These are phyloP conservation scores for Eupithecia exiguata DNA, from an alignment of 2,888 invertebrate genomes.

Conservation along the genomic window DNA sequence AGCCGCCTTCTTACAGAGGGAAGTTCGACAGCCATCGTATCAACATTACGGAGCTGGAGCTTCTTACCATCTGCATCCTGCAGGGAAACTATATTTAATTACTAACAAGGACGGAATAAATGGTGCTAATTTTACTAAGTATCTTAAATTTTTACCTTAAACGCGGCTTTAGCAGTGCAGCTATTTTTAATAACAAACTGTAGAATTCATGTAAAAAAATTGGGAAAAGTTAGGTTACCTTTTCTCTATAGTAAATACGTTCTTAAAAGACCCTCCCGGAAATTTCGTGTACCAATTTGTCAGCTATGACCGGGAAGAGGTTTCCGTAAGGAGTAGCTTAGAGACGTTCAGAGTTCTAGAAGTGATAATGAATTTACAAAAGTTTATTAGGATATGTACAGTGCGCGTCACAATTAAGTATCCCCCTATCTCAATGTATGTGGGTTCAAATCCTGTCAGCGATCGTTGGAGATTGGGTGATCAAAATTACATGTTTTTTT, in stretches of 20 bases:
- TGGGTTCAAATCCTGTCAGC: no score
- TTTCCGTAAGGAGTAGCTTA: background rate
- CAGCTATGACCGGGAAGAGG: no score
- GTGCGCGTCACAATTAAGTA: no score
- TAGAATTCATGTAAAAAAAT: background rate
- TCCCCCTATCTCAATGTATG: no score
- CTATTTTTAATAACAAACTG: no score
- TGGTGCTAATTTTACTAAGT: background rate
- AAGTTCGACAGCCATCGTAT: slow-evolving; percentile 37
- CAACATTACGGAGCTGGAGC: slow-evolving; percentile 33
- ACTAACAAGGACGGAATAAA: background rate
- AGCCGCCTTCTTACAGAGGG: slow-evolving; percentile 35
- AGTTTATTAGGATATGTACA: background rate
- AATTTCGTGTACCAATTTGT: no score
- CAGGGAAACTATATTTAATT: background rate
- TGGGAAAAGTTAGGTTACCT: no score
- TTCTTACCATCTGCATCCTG: slow-evolving; percentile 32
- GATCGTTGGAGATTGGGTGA: no score
- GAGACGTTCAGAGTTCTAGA: background rate
- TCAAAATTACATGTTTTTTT: no score
- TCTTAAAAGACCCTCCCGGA: no score
- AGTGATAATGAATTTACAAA: background rate
- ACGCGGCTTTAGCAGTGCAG: background rate
- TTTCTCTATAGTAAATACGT: no score
- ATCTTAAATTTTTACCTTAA: background rate